Base-by-base conservation (phyloP, 2,888 invertebrate genomes). In the Chymomyza caudatula region DNA sequence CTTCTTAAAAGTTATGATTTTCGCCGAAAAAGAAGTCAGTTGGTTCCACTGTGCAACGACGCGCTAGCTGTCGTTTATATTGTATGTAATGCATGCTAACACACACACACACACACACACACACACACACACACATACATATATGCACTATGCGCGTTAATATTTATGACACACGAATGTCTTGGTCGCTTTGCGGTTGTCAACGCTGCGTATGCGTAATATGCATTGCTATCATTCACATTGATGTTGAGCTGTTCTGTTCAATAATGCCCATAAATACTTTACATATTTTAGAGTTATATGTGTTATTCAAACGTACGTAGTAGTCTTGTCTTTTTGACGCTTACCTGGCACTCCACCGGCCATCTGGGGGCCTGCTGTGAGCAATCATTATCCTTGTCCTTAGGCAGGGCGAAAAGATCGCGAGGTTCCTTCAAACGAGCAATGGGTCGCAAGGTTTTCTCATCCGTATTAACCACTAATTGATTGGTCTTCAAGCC, bases 311-410 rank as follows among this genome's bases (percentile, higher is more conserved):
- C n/a, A n/a, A n/a, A n/a, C n/a, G n/a, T n/a, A n/a, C n/a, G n/a
- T n/a, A n/a, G n/a, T n/a, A n/a, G n/a, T n/a, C n/a, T n/a, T 43
- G 15, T 11, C 43, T 43, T 11, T 15, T 0, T n/a, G 15, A 11
- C 11, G 78, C 78, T 91, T 89, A 96, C 96, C 92, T 96, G 96
- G 91, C 96, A 96, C 92, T 96, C 96, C 52, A 95, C 94, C 19
- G 96, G 96, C 96, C 96, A 96, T 89, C 96, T 92, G 65, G 96
- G 94, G 81, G 95, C 94, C 91, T 96, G 96, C 83, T 94, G 94
- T 60, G 94, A 93, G 86, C 93, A 94, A 82, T 94, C 94, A 86
- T 93, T 91, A 74, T 91, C 91, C 87, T 89, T 90, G 88, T 94
- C 94, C 87, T 93, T 94, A 67, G 94, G 94, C 76, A 94, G 91